Evolutionary conservation across 2,888 invertebrate species (phyloP).

Genomic region (Phasia obesa): DNA sequence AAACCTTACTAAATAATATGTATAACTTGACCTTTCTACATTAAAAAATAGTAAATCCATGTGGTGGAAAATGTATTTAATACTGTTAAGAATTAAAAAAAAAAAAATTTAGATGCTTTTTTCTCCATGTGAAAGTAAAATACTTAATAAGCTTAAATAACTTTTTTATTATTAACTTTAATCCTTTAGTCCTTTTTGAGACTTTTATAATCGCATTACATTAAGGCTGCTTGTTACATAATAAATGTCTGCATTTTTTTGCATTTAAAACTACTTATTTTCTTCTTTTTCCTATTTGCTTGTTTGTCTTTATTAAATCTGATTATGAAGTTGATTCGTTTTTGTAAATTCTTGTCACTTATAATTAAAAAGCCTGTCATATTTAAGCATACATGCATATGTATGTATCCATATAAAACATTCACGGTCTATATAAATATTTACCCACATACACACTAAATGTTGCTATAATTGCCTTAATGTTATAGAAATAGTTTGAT

Average conservation of each 20-base stretch:
- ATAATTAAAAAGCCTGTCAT: constrained; percentile 59
- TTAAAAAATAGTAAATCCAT: no score
- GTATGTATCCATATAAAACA: neutral
- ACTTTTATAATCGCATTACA: no score
- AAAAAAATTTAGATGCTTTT: no score
- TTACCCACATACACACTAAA: neutral
- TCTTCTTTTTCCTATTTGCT: neutral
- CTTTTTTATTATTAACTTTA: no score
- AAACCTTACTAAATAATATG: no score
- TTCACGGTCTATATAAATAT: neutral
- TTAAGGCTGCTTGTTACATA: no score
- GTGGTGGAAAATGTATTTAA: no score
- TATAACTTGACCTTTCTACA: no score
- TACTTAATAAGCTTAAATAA: no score
- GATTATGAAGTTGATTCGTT: constrained; percentile 46
- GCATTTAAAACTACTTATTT: neutral
- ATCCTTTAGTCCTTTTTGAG: no score
- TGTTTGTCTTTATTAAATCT: constrained; percentile 42
- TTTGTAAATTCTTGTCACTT: constrained; percentile 58
- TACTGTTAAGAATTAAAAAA: no score
- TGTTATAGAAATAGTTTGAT: constrained; percentile 13
- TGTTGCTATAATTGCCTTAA: constrained; percentile 33
- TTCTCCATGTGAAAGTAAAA: no score
- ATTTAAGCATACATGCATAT: constrained; percentile 3
- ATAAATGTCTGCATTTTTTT: neutral